Conservation (phyloP, 2,888 invertebrate genomes). For the Trachelus iudaicus region DNA sequence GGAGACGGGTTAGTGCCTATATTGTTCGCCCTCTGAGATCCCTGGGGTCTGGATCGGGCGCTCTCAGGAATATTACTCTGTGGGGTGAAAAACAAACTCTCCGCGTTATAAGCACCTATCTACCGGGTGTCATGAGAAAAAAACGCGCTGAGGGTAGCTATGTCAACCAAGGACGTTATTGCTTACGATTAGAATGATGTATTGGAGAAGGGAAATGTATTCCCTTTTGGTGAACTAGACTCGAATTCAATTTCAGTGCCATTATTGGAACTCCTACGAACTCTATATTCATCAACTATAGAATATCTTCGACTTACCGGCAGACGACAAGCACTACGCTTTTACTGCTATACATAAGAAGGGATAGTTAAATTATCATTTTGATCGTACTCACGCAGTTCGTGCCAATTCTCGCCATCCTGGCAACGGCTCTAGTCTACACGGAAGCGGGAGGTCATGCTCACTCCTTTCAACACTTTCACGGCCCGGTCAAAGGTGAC, state of each 20-base stretch:
- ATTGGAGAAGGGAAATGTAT: neutral
- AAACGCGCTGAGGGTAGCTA: neutral
- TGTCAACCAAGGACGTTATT: neutral
- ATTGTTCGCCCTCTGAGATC: neutral
- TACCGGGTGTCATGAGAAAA: neutral
- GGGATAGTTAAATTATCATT: neutral
- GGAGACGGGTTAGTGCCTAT: neutral
- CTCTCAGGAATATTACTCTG: neutral
- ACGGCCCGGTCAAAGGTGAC: conserved; percentile 58
- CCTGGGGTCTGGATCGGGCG: neutral
- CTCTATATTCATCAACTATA: neutral
- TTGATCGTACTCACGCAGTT: conserved; percentile 27
- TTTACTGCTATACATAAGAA: neutral
- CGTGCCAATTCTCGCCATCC: conserved; percentile 23
- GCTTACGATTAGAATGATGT: neutral
- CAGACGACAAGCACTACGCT: neutral
- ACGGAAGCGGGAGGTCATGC: conserved; percentile 44
- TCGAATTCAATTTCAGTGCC: neutral
- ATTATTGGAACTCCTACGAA: neutral
- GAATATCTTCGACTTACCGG: neutral
- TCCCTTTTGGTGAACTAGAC: neutral
- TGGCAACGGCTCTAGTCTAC: conserved; percentile 16
- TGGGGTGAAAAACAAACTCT: neutral
- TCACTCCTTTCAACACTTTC: conserved; percentile 61
- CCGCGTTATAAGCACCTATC: neutral